phyloP scores from a whole-genome alignment of 2,888 invertebrate species.

The Leptogaster cylindrica region DNA sequence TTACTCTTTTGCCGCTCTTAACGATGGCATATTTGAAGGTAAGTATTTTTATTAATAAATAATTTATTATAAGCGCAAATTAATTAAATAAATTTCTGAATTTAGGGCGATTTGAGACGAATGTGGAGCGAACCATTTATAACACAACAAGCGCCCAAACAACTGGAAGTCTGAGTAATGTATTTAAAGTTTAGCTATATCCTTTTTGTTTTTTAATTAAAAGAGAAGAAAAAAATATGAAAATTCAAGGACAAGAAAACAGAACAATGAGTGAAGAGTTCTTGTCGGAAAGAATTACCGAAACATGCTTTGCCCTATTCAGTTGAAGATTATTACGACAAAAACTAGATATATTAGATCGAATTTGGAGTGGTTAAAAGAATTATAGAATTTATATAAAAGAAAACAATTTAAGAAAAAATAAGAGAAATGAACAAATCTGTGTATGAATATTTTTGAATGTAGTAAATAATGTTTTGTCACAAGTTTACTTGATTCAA shows the following conservation, averaged over 20 bases:
- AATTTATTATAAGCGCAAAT: too few relatives aligned
- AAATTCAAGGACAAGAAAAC: too few relatives aligned
- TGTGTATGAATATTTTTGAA: slow-evolving; percentile 31
- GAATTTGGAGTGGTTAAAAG: neutral
- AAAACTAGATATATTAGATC: too few relatives aligned
- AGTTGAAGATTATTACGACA: too few relatives aligned
- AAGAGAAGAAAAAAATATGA: too few relatives aligned
- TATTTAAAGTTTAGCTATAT: slow-evolving; percentile 44
- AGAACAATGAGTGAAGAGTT: too few relatives aligned
- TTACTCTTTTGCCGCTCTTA: slow-evolving; percentile 92
- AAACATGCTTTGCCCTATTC: too few relatives aligned
- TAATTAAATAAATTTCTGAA: neutral
- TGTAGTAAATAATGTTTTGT: slow-evolving; percentile 3
- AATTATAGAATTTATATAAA: neutral
- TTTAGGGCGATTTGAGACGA: slow-evolving; percentile 93
- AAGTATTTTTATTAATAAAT: too few relatives aligned
- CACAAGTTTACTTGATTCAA: slow-evolving; percentile 29
- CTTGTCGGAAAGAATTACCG: too few relatives aligned
- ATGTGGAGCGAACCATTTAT: slow-evolving; percentile 99
- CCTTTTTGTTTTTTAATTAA: too few relatives aligned
- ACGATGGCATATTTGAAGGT: slow-evolving; percentile 99
- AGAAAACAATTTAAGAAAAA: too few relatives aligned
- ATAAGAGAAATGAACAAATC: too few relatives aligned
- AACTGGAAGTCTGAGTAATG: slow-evolving; percentile 75
- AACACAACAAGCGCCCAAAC: slow-evolving; percentile 79